Evolutionary conservation across 1,140 invertebrate genomes (phyloP).

Genomic region (Arion vulgaris): DNA sequence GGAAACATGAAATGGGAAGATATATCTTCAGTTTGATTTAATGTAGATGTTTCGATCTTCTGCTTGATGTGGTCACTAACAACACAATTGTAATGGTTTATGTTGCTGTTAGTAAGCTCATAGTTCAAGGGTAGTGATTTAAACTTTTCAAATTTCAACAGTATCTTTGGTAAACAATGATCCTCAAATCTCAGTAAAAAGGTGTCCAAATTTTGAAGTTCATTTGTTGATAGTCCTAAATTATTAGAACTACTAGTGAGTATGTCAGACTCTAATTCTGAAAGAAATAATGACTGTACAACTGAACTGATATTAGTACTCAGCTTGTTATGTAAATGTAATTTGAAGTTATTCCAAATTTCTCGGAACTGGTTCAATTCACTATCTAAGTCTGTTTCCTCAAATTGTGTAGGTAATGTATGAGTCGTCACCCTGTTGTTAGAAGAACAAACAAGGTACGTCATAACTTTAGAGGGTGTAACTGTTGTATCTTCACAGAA

Average conservation of each 20-base stretch:
- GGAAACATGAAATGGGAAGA: not conserved
- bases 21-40: not conserved
- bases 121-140: not conserved
- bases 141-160: not conserved
- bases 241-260: not conserved
- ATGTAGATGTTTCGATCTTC: not conserved
- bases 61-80: not conserved
- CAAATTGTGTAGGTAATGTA: not conserved
- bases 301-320: not conserved
- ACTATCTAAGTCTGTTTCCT: not conserved
- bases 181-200: not conserved
- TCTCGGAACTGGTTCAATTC: not conserved
- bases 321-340: not conserved
- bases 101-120: not conserved
- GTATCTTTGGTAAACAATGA: not conserved
- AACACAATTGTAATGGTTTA: not conserved
- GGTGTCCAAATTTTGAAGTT: not conserved
- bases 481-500: not conserved
- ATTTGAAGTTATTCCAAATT: not conserved
- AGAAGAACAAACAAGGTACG: not conserved
- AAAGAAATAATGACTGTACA: not conserved
- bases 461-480: not conserved
- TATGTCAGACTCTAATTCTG: not conserved
- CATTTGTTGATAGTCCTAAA: not conserved
- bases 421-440: not conserved